A percentile compares a stretch with the other conserved stretches of the same genome.
Conservation (phyloP, 2,888 invertebrate genomes). For the Trissoscelio sp. region DNA sequence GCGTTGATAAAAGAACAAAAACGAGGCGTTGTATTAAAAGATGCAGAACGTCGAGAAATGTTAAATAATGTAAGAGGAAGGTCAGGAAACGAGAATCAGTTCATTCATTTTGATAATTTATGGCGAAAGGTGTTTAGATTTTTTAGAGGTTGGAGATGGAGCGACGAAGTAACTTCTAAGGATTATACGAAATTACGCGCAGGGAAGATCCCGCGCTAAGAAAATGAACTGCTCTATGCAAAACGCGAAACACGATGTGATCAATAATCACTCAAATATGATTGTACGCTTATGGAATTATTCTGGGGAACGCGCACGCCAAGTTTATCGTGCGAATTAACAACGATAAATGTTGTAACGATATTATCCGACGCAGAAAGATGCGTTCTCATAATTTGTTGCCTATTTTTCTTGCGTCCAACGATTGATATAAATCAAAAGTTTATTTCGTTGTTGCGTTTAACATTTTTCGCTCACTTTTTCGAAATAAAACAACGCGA, state of each 20-base stretch:
- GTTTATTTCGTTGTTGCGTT: slow-evolving; percentile 11
- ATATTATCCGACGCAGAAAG: not conserved
- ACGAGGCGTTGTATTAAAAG: slow-evolving; percentile 19
- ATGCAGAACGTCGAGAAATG: slow-evolving; percentile 15
- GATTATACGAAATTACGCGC: slow-evolving; percentile 50
- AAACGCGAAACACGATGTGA: slow-evolving; percentile 41
- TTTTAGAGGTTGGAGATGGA: slow-evolving; percentile 25
- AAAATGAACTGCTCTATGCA: slow-evolving; percentile 45
- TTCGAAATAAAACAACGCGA: slow-evolving; percentile 1
- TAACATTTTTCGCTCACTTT: slow-evolving; percentile 7
- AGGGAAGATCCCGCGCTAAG: slow-evolving; percentile 21
- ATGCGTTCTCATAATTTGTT: no score
- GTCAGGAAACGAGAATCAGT: slow-evolving; percentile 43
- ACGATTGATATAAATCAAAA: slow-evolving; percentile 23
- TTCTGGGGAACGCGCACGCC: not conserved
- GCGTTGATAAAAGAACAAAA: slow-evolving; percentile 3
- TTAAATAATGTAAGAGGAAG: slow-evolving; percentile 13
- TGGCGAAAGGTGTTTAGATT: slow-evolving; percentile 44
- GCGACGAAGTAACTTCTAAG: slow-evolving; percentile 28
- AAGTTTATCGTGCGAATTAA: slow-evolving; percentile 30
- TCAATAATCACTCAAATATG: slow-evolving; percentile 52
- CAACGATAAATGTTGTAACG: slow-evolving; percentile 22
- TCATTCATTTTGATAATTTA: slow-evolving; percentile 49
- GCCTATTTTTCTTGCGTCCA: not conserved
- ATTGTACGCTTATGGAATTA: slow-evolving; percentile 31